Conservation (phyloP, 1,140 invertebrate genomes). For the Eriocheir sinensis region DNA sequence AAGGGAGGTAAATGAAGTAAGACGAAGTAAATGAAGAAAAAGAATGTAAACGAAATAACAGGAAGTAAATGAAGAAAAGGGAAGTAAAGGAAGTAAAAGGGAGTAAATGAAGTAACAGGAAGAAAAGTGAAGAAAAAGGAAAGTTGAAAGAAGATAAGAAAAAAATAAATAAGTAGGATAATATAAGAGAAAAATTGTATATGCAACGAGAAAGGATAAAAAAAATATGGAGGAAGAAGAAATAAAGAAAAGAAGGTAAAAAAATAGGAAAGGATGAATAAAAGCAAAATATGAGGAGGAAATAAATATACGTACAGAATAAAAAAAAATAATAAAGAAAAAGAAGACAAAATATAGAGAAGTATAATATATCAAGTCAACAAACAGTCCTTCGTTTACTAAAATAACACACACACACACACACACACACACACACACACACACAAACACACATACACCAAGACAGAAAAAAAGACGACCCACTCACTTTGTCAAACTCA, state of each 20-base stretch:
- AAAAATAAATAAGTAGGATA: background rate
- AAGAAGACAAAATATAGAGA: too few species aligned
- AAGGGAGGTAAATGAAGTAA: too few species aligned
- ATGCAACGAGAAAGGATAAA: background rate
- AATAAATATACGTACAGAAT: background rate
- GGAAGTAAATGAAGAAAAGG: too few species aligned
- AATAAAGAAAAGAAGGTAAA: background rate
- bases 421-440: too few species aligned
- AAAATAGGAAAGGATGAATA: background rate
- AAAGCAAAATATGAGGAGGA: background rate
- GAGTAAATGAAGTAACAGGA: background rate
- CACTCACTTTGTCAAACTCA: constrained; percentile 54
- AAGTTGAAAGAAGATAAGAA: background rate
- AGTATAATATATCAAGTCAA: too few species aligned
- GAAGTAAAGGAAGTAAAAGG: too few species aligned
- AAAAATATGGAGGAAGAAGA: background rate
- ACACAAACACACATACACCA: background rate
- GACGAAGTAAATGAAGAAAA: too few species aligned
- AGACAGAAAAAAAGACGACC: background rate
- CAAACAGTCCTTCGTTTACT: too few species aligned
- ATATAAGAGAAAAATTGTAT: background rate
- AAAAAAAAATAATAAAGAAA: background rate
- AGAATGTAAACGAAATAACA: too few species aligned
- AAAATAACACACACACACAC: too few species aligned
- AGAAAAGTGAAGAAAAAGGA: background rate